Evolutionary conservation across 2,797 vertebrate species (phyloP).

Genomic region (Taenioides sp.): DNA sequence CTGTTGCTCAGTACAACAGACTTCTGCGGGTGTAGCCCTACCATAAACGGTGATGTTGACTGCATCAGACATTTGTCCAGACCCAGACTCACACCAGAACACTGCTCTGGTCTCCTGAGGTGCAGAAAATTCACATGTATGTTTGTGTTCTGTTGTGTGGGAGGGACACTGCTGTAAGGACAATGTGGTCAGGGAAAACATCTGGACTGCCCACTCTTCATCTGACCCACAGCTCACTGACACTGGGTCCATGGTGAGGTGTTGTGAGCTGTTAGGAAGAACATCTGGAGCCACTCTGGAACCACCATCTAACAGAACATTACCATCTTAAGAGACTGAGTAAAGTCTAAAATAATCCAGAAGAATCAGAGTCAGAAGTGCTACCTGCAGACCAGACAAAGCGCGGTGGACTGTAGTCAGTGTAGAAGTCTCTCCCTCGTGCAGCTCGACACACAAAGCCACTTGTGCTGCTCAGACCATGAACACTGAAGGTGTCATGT

Average conservation of each 20-base stretch:
- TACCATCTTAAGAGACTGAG: not conserved
- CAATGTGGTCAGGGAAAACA: not conserved
- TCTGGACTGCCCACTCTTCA: not conserved
- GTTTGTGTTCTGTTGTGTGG: not conserved
- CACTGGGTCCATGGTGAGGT: not conserved
- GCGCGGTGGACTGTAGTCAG: not conserved
- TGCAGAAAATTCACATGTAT: not conserved
- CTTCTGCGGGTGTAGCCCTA: not conserved
- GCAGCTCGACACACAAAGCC: conserved; percentile 5
- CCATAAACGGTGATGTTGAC: not conserved
- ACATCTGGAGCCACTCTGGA: not conserved
- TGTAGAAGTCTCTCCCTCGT: not conserved
- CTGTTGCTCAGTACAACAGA: no score
- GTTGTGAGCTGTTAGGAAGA: not conserved
- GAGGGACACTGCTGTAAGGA: not conserved
- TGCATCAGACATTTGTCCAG: not conserved
- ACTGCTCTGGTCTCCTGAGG: not conserved
- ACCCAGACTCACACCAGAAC: not conserved
- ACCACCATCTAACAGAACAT: not conserved
- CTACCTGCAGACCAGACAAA: conserved; percentile 3
- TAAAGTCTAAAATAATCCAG: not conserved
- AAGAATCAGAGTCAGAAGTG: not conserved
- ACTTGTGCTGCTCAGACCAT: not conserved
- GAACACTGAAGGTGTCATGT: not conserved
- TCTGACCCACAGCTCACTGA: not conserved